A percentile compares a stretch with the other conserved stretches of the same genome.
These are phyloP conservation scores for Antheraea assamensis DNA, from an alignment of 2,888 invertebrate genomes.

Conservation along the genomic window DNA sequence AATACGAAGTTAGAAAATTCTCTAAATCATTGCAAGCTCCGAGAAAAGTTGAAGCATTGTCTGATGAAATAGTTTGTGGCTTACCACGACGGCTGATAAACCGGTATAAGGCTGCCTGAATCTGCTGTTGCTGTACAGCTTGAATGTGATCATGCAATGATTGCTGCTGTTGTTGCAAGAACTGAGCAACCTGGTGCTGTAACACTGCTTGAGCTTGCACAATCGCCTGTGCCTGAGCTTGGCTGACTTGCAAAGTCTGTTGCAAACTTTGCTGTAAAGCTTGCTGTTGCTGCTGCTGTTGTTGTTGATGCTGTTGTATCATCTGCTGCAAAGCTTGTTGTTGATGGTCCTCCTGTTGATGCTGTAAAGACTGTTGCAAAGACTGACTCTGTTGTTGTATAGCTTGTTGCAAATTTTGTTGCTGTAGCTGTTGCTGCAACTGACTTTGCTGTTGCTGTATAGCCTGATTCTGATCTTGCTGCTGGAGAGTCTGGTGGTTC, in stretches of 20 bases:
- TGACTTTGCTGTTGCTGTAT: slow-evolving; percentile 48
- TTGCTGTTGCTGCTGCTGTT: slow-evolving; percentile 58
- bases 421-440: slow-evolving; percentile 56
- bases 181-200: slow-evolving; percentile 74
- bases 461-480: slow-evolving; percentile 55
- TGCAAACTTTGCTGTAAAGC: slow-evolving; percentile 65
- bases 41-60: too few relatives aligned
- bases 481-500: slow-evolving; percentile 62
- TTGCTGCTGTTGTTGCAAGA: slow-evolving; percentile 74
- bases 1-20: too few relatives aligned
- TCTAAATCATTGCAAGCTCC: too few relatives aligned
- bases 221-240: slow-evolving; percentile 73
- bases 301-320: slow-evolving; percentile 55
- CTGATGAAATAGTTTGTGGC: too few relatives aligned
- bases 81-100: too few relatives aligned
- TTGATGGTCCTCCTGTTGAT: slow-evolving; percentile 43
- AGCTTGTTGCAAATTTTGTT: slow-evolving; percentile 52
- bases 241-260: slow-evolving; percentile 70
- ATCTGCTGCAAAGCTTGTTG: slow-evolving; percentile 52
- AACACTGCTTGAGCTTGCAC: slow-evolving; percentile 73
- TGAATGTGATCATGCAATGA: slow-evolving; percentile 74
- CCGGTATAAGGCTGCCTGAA: slow-evolving; percentile 76
- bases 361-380: slow-evolving; percentile 53
- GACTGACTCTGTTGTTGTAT: slow-evolving; percentile 44
- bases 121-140: slow-evolving; percentile 75